Conservation (phyloP, 2,888 invertebrate genomes). For the Oscheius myriophilus region DNA sequence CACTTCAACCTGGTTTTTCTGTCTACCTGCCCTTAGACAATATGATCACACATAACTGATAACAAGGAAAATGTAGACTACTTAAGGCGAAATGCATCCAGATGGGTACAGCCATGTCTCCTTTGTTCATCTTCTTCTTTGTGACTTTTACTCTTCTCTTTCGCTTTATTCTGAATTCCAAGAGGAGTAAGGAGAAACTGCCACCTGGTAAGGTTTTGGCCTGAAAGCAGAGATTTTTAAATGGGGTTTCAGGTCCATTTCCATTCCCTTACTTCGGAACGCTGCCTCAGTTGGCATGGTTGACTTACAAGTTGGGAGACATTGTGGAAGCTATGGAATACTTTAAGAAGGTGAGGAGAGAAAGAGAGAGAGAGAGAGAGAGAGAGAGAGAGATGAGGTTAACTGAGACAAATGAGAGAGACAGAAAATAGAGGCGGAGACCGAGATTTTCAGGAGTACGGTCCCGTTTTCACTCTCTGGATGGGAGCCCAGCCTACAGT, state of each 20-base stretch:
- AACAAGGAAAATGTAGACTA: no score
- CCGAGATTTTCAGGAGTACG: constrained; percentile 23
- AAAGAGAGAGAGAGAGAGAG: not conserved
- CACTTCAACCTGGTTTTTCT: no score
- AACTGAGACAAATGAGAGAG: no score
- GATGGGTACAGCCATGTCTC: no score
- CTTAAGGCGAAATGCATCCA: no score
- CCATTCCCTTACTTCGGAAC: constrained; percentile 41
- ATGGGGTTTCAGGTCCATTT: constrained; percentile 31
- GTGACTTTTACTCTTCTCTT: no score
- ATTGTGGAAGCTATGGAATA: constrained; percentile 29
- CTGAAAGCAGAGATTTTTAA: not conserved
- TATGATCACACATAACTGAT: no score
- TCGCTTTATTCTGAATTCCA: no score
- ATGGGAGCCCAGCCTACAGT: constrained; percentile 43
- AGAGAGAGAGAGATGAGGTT: not conserved
- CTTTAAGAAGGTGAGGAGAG: constrained; percentile 29
- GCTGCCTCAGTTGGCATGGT: constrained; percentile 32
- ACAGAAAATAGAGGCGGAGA: not conserved
- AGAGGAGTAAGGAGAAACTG: not conserved
- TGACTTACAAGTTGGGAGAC: constrained; percentile 29
- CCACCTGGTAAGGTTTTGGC: constrained; percentile 6
- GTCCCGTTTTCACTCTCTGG: constrained; percentile 48
- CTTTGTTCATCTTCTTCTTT: no score
- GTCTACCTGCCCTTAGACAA: no score